Conservation (phyloP, 2,113 vertebrate genomes). For the Hoplias malabaricus region DNA sequence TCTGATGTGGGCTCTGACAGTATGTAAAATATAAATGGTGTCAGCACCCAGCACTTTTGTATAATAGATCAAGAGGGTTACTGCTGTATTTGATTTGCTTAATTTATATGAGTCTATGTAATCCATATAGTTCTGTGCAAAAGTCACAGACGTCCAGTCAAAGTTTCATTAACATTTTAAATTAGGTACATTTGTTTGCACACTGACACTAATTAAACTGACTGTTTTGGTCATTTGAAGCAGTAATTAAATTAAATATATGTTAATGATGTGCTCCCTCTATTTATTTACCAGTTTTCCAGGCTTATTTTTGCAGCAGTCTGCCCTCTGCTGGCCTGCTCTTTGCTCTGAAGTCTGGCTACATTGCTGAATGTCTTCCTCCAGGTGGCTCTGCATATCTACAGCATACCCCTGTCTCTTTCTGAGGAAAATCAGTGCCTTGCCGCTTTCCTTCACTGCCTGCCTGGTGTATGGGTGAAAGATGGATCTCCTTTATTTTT, state of each 20-base stretch:
- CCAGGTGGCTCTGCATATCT: constrained; percentile 2
- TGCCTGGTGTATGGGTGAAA: not conserved
- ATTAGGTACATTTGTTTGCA: too few relatives aligned
- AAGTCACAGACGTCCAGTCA: too few relatives aligned
- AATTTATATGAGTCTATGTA: too few relatives aligned
- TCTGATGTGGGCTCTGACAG: not conserved
- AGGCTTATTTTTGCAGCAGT: not conserved
- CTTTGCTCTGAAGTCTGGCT: not conserved
- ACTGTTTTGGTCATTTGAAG: too few relatives aligned
- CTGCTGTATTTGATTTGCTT: too few relatives aligned
- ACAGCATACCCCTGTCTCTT: not conserved
- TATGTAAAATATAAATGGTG: not conserved
- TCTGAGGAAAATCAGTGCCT: not conserved
- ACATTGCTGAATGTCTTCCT: not conserved
- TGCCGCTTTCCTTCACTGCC: not conserved
- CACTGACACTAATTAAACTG: too few relatives aligned
- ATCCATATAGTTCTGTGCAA: too few relatives aligned
- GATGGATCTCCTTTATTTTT: not conserved
- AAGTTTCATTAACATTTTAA: too few relatives aligned
- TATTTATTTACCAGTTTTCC: not conserved
- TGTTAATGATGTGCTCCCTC: not conserved
- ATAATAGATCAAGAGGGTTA: not conserved
- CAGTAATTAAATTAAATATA: too few relatives aligned
- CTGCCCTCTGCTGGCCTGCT: not conserved
- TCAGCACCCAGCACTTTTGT: not conserved